phyloP scores from a whole-genome alignment of 2,113 vertebrate species.

The Myotis lucifugus region DNA sequence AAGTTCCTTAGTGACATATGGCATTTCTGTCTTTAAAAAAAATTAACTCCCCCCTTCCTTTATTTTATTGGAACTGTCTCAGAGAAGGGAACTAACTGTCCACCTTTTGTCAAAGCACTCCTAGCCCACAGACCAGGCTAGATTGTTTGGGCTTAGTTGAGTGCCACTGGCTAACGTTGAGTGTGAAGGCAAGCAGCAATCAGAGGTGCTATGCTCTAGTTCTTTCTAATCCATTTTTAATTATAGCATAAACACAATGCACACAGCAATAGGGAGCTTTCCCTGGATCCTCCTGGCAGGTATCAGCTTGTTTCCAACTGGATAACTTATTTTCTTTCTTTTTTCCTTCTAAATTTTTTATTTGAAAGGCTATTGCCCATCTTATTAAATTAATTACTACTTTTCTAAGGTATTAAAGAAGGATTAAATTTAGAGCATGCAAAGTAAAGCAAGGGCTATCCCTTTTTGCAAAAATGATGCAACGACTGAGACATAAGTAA shows the following conservation, averaged over 20 bases:
- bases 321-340: slow-evolving; percentile 38
- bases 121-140: slow-evolving; percentile 59
- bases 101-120: slow-evolving; percentile 43
- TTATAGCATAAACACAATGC: slow-evolving; percentile 79
- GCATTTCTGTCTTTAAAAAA: neutral
- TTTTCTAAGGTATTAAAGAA: neutral
- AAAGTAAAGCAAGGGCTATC: neutral
- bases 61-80: slow-evolving; percentile 55
- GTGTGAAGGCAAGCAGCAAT: slow-evolving; percentile 62
- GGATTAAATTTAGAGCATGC: neutral
- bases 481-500: neutral
- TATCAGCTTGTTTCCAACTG: slow-evolving; percentile 66
- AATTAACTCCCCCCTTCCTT: neutral
- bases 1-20: neutral
- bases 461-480: neutral
- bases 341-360: slow-evolving; percentile 9
- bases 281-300: slow-evolving; percentile 60
- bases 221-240: slow-evolving; percentile 83
- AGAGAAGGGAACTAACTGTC: slow-evolving; percentile 55
- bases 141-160: neutral
- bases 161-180: slow-evolving; percentile 57
- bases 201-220: slow-evolving; percentile 69
- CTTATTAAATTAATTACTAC: neutral
- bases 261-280: slow-evolving; percentile 67
- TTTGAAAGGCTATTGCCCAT: slow-evolving; percentile 8